A percentile compares a stretch with the other conserved stretches of the same genome.
These are phyloP conservation scores for Pogonomyrmex barbatus DNA, from an alignment of 1,140 invertebrate species.

Conservation along the genomic window DNA sequence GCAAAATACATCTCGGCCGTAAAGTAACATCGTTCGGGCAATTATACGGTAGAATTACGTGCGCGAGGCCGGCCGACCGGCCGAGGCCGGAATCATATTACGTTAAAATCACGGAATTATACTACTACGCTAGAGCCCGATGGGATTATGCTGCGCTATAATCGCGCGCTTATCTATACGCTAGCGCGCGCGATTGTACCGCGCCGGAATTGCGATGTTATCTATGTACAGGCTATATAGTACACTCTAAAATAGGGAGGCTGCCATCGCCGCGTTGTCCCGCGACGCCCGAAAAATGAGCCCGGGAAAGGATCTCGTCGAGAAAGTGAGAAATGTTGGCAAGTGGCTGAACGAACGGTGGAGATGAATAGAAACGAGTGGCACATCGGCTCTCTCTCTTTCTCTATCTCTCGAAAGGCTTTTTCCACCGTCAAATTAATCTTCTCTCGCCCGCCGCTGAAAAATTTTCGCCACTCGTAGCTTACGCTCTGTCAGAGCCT, in stretches of 20 bases:
- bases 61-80: not conserved
- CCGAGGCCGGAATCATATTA: slow-evolving; percentile 40
- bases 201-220: slow-evolving; percentile 50
- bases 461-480: slow-evolving; percentile 13
- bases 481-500: slow-evolving; percentile 12
- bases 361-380: slow-evolving; percentile 30
- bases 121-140: slow-evolving; percentile 22
- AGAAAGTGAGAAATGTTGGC: slow-evolving; percentile 21
- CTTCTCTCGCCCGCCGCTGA: slow-evolving; percentile 17
- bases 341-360: slow-evolving; percentile 10
- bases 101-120: slow-evolving; percentile 47
- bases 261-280: slow-evolving; percentile 21
- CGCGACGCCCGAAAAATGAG: not conserved
- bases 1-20: not conserved
- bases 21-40: slow-evolving; percentile 18
- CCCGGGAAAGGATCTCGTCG: not conserved
- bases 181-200: slow-evolving; percentile 41
- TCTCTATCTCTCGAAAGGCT: not conserved
- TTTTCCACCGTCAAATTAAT: slow-evolving; percentile 38
- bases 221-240: slow-evolving; percentile 61
- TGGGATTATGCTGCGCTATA: slow-evolving; percentile 56
- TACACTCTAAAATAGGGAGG: slow-evolving; percentile 44
- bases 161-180: slow-evolving; percentile 53
- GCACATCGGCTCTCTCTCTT: not conserved
- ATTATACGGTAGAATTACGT: slow-evolving; percentile 42